A percentile compares a stretch with the other conserved stretches of the same genome.
Evolutionary conservation across 2,797 vertebrate species (phyloP).

Genomic region (Hirundo rustica): DNA sequence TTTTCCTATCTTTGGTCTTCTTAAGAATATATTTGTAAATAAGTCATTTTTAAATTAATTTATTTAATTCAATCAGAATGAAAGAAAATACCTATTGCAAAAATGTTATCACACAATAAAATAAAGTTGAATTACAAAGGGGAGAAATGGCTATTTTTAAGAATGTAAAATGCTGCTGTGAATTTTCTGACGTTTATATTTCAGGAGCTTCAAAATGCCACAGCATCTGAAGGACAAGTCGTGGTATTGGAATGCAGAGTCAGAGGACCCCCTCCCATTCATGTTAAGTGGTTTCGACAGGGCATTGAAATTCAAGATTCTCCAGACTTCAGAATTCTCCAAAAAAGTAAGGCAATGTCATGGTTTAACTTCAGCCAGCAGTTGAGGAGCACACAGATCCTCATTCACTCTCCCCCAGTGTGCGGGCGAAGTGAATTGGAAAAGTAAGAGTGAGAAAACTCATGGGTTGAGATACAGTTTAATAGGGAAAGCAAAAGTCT

Average conservation of each 20-base stretch:
- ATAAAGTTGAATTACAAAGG: background rate
- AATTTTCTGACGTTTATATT: conserved; percentile 7
- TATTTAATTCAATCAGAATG: background rate
- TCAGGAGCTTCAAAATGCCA: conserved; percentile 88
- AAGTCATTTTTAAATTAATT: background rate
- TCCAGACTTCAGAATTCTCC: conserved; percentile 95
- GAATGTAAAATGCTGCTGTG: background rate
- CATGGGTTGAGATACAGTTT: background rate
- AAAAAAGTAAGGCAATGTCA: conserved; percentile 87
- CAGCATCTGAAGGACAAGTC: conserved; percentile 90
- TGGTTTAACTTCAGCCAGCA: background rate
- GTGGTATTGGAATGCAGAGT: conserved; percentile 95
- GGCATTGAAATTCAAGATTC: conserved; percentile 92
- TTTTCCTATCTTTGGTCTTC: background rate
- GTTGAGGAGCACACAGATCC: background rate
- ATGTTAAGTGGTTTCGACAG: conserved; percentile 91
- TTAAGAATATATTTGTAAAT: background rate
- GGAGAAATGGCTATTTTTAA: background rate
- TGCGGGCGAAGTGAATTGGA: background rate
- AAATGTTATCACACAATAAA: background rate
- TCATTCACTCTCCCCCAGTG: background rate
- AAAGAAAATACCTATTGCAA: background rate
- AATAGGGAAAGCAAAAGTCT: background rate
- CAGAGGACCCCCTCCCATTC: conserved; percentile 83
- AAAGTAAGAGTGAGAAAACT: background rate